Evolutionary conservation across 1,140 invertebrate species (phyloP), one percentile per base, ranked within the genome.

Genomic region (Vanessa tameamea): DNA sequence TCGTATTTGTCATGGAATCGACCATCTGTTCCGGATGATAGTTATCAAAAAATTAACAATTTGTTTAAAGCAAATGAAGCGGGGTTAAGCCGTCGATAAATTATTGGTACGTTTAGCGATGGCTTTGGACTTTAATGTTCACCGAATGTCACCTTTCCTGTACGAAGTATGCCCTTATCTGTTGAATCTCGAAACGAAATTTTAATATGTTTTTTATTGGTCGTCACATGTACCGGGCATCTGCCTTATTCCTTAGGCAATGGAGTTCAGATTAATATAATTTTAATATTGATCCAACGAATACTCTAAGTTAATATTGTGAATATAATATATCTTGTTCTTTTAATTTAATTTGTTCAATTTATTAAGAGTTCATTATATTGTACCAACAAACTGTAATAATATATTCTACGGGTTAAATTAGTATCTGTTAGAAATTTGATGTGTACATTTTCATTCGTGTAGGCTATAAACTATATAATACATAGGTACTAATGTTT

Each of bases 21-120:
- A 84, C 87, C 90, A 92, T 91, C 89, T 92, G 90, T 91, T 88
- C 86, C 89, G 86, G 88, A 89, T 87, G 89, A 91, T 92, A 87
- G 87, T 85, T 92, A 92, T 92, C 90, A 84, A 91, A 89, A 90
- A 92, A 92, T 92, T 91, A 91, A 91, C 89, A 92, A 92, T 92
- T 92, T 92, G 91, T 92, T 92, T 92, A 92, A 92, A 87, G 88
- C 87, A 91, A 92, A 92, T 91, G 89, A 92, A 86, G 80, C 84
- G 87, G 84, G 85, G 87, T 87, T 85, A 87, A 84, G 78, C 81
- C 77, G 69, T 89, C 87, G 82, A 89, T 91, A 92, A 92, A 91
- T 91, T 91, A 91, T 89, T 83, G 80, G 79, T 69, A 79, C 85
- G 78, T 87, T 91, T 87, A 92, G 86, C 86, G 85, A 82, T 81